Evolutionary conservation across 2,888 invertebrate genomes (phyloP), one percentile per base, ranked within the genome.

Genomic region (Yponomeuta sedellus): DNA sequence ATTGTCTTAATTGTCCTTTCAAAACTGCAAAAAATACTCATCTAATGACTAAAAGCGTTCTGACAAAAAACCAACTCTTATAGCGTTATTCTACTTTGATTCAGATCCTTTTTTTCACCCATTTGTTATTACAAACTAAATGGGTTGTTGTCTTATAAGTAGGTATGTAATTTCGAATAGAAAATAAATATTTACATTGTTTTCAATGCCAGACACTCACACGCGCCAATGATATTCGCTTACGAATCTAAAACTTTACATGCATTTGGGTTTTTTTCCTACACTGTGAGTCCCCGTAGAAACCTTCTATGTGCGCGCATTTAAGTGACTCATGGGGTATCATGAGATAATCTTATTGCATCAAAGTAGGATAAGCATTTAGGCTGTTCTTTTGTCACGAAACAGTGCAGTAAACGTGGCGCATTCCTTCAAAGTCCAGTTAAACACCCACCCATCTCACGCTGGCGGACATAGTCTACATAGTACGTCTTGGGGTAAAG

Each of bases 371-470:
- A 59, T 12, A 22, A 25, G 58, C 58, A 4, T 58, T 19, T 11
- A 10, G 4, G 44, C 44, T 52, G 61, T 61, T 61, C 61, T 61
- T 61, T 34, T 61, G 61, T n/a, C 61, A 61, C n/a, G 28, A 25
- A 20, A 72, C 67, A 70, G 85, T 86, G 86, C 83, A 76, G 16
- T 5, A 52, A 52, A 52, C 44, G 44, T 67, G 64, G 63, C 72
- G 76, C 79, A 82, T 82, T 86, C 86, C 86, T 86, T 86, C 85
- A 79, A 68, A 68, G 80, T 82, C 82, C 78, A 85, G 83, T 86
- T 88, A 88, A 90, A 87, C 90, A 90, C 91, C 87, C 90, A 91
- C 91, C 91, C 87, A 88, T 81, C 77, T 89, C 86, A 85, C 90
- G 81, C 81, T 83, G 84, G 82, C 88, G 89, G 76, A 87, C 84